phyloP scores from a whole-genome alignment of 2,888 invertebrate genomes.

The Fragum whitleyi region DNA sequence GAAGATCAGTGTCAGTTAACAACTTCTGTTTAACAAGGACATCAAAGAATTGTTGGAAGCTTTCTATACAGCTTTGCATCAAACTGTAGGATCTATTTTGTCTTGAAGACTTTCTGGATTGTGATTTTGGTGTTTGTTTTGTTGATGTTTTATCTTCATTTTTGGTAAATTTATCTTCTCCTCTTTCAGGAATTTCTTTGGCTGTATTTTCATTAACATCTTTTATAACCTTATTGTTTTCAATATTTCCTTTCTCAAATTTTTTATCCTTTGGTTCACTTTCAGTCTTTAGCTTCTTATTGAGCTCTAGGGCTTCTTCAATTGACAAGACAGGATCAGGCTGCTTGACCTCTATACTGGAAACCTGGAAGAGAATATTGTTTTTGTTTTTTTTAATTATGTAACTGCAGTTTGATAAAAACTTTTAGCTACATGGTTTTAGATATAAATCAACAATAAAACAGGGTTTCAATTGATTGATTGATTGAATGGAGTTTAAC shows the following conservation, averaged over 20 bases:
- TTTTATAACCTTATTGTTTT: background rate
- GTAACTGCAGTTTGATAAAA: background rate
- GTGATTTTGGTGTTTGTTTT: conserved; percentile 11
- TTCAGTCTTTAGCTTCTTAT: conserved; percentile 44
- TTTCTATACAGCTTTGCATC: conserved; percentile 83
- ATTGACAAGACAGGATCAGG: conserved; percentile 40
- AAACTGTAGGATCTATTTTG: conserved; percentile 63
- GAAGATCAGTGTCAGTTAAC: conserved; percentile 63
- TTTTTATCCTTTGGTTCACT: background rate
- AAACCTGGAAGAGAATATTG: background rate
- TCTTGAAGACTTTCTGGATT: conserved; percentile 45
- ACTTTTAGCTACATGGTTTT: too few relatives aligned
- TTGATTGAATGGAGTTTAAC: too few relatives aligned
- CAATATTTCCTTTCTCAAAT: background rate
- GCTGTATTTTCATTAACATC: background rate
- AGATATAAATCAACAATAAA: too few relatives aligned
- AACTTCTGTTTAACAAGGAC: conserved; percentile 76
- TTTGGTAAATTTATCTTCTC: background rate
- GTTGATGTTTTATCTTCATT: conserved; percentile 15
- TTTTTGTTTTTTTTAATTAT: too few relatives aligned
- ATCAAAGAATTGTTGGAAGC: conserved; percentile 84
- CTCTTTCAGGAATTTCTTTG: background rate
- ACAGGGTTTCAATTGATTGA: too few relatives aligned
- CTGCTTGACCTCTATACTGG: conserved; percentile 13
- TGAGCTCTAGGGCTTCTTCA: conserved; percentile 54